Conservation (phyloP, 2,113 vertebrate species). For the Sisor rabdophorus region DNA sequence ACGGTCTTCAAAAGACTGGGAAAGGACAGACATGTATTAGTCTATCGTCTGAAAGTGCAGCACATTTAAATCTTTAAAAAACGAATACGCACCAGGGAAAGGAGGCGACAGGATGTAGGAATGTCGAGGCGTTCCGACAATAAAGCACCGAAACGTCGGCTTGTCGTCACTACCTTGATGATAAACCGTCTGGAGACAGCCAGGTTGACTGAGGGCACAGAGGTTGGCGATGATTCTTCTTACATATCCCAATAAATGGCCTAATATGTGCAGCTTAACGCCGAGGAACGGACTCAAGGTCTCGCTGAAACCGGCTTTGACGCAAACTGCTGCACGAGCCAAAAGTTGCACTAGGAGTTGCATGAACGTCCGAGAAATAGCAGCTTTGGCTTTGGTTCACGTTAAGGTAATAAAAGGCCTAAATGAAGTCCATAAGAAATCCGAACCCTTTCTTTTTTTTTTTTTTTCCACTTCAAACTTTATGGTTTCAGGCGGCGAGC, state of each 20-base stretch:
- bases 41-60: slow-evolving; percentile 47
- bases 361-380: neutral
- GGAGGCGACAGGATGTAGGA: neutral
- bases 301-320: slow-evolving; percentile 5
- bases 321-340: neutral
- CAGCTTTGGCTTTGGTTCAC: neutral
- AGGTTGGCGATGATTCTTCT: neutral
- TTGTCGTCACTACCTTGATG: slow-evolving; percentile 14
- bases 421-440: neutral
- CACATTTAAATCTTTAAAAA: slow-evolving; percentile 19
- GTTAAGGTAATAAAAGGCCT: neutral
- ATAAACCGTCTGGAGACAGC: slow-evolving; percentile 1
- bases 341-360: neutral
- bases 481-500: neutral
- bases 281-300: slow-evolving; percentile 13
- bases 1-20: slow-evolving; percentile 44
- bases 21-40: slow-evolving; percentile 23
- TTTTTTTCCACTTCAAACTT: neutral
- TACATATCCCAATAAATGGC: neutral
- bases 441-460: neutral
- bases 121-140: neutral
- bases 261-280: slow-evolving; percentile 8
- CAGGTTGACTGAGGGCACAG: slow-evolving; percentile 9
- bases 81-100: slow-evolving; percentile 29
- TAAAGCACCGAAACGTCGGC: slow-evolving; percentile 25